Evolutionary conservation across 2,888 invertebrate species (phyloP).

Genomic region (Morpho achilles): DNA sequence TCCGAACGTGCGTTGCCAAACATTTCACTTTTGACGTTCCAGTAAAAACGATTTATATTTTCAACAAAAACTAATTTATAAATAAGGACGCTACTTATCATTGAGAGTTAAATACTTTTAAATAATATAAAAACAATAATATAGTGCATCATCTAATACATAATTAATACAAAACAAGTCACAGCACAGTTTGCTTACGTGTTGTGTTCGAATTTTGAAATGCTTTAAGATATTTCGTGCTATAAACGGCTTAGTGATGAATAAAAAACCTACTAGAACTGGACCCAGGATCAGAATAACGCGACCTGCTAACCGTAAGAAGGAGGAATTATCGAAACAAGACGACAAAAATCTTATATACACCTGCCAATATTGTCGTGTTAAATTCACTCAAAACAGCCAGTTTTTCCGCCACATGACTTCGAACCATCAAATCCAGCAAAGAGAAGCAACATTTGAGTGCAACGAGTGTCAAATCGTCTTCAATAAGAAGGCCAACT

Average conservation of each 20-base stretch:
- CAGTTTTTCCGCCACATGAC: slow-evolving; percentile 71
- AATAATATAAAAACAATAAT: no score
- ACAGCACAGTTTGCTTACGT: slow-evolving; percentile 29
- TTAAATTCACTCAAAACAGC: slow-evolving; percentile 67
- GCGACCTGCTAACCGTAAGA: slow-evolving; percentile 45
- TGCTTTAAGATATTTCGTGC: slow-evolving; percentile 8
- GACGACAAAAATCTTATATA: slow-evolving; percentile 58
- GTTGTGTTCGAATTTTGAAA: slow-evolving; percentile 14
- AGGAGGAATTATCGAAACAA: slow-evolving; percentile 42
- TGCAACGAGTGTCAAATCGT: slow-evolving; percentile 67
- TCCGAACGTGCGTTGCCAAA: slow-evolving; percentile 22
- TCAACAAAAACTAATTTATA: no score
- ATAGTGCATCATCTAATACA: no score
- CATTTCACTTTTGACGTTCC: slow-evolving; percentile 13
- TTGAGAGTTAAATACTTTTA: no score
- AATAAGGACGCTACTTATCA: no score
- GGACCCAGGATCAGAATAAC: slow-evolving; percentile 67
- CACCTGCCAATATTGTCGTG: slow-evolving; percentile 63
- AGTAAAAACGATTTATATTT: no score
- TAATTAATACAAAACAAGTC: slow-evolving; percentile 11
- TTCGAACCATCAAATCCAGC: slow-evolving; percentile 61
- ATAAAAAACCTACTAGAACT: slow-evolving; percentile 57
- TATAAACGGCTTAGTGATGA: slow-evolving; percentile 49
- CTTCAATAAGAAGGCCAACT: slow-evolving; percentile 54
- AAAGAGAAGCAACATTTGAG: slow-evolving; percentile 56